phyloP scores from a whole-genome alignment of 2,888 invertebrate genomes.

The Melipona bicolor region DNA sequence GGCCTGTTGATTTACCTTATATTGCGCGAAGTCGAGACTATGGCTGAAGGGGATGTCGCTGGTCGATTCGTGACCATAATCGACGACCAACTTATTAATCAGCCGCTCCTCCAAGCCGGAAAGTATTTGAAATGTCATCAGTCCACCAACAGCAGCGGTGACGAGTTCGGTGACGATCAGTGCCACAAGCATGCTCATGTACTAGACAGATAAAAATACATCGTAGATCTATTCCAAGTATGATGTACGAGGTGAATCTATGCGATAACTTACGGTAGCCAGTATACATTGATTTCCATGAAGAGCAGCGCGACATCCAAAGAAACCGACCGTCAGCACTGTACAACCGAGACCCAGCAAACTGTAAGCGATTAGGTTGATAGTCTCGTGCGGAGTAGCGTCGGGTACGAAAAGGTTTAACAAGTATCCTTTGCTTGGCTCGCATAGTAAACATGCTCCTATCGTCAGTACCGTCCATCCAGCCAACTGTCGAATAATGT shows the following conservation, averaged over 20 bases:
- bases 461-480: slow-evolving; percentile 85
- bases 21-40: slow-evolving; percentile 85
- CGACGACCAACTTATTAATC: slow-evolving; percentile 77
- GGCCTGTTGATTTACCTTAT: slow-evolving; percentile 78
- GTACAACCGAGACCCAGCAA: slow-evolving; percentile 85
- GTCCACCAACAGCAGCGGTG: slow-evolving; percentile 80
- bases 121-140: slow-evolving; percentile 82
- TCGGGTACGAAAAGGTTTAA: slow-evolving; percentile 85
- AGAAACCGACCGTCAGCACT: slow-evolving; percentile 86
- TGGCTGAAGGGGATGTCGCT: slow-evolving; percentile 82
- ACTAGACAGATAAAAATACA: slow-evolving; percentile 76
- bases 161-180: slow-evolving; percentile 84
- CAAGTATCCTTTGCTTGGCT: slow-evolving; percentile 85
- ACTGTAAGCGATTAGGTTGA: slow-evolving; percentile 85
- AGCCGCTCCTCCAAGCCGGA: slow-evolving; percentile 81
- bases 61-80: slow-evolving; percentile 81
- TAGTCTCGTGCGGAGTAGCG: slow-evolving; percentile 82
- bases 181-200: slow-evolving; percentile 84
- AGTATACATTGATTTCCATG: slow-evolving; percentile 84
- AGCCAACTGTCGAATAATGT: slow-evolving; percentile 83
- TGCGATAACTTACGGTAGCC: slow-evolving; percentile 61
- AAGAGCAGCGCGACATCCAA: slow-evolving; percentile 86
- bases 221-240: background rate
- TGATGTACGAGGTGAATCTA: background rate
- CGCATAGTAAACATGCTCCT: slow-evolving; percentile 85